Evolutionary conservation across 2,797 vertebrate genomes (phyloP).

Genomic region (Clarias pachynema): DNA sequence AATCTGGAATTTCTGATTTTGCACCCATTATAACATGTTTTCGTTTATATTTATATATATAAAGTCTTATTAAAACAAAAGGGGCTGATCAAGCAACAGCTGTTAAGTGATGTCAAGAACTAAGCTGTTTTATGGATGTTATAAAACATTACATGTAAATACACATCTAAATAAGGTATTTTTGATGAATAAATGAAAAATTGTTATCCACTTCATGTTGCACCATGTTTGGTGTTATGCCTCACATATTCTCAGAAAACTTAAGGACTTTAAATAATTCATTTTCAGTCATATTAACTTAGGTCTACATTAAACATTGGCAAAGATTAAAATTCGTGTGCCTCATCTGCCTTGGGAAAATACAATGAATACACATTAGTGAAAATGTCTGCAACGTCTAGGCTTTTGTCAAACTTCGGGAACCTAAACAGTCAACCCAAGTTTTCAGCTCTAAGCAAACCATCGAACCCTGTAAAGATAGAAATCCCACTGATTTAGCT

Average conservation of each 20-base stretch:
- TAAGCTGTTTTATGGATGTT: background rate
- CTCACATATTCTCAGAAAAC: background rate
- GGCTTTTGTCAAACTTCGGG: conserved; percentile 12
- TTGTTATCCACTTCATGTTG: background rate
- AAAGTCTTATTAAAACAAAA: background rate
- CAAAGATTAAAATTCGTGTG: background rate
- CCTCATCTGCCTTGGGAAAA: background rate
- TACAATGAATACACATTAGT: background rate
- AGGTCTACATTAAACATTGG: background rate
- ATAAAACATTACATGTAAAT: background rate
- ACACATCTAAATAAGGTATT: background rate
- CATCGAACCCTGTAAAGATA: conserved; percentile 68
- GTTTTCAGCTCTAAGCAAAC: conserved; percentile 56
- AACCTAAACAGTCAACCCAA: conserved; percentile 28
- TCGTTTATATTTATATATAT: background rate
- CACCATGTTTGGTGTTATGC: background rate
- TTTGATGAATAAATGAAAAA: background rate
- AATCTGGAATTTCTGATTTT: background rate
- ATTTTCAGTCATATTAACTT: background rate
- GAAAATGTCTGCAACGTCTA: conserved; percentile 2
- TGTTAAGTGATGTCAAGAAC: background rate
- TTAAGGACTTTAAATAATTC: background rate
- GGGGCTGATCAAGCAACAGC: background rate
- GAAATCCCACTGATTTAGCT: conserved; percentile 68
- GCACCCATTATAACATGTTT: background rate